Evolutionary conservation across 2,888 invertebrate species (phyloP), one percentile per base, ranked within the genome.

Genomic region (Rapana venosa): DNA sequence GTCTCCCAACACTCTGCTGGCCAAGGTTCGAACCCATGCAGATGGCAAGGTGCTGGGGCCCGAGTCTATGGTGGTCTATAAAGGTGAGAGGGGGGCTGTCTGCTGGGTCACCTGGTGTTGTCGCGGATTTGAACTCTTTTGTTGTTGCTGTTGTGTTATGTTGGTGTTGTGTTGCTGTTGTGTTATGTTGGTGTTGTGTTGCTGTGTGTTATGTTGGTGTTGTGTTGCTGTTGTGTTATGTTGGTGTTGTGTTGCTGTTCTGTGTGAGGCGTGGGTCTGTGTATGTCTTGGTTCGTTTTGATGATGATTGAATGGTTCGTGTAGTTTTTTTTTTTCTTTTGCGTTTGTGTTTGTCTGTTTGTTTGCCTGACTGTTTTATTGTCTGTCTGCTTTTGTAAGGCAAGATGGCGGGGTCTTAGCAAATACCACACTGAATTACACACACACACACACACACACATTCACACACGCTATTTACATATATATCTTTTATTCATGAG

Each of bases 31-130:
- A 58, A 47, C 32, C 2, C 58, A 36, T 11, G 83, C 88, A 0
- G n/a, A 61, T 26, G 32, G 66, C 56, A 81, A 58, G n/a, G 88
- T 83, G 8, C n/a, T 30, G 26, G 88, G 81, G 8, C 88, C 88
- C 1, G 88, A 81, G 47, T 88, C 88, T n/a, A 83, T 88, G 83
- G 81, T 83, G 15, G 36, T 88, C n/a, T 30, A 26, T 47, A 66
- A 66, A 47, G 61, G 88, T 88, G 35, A 74, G 47, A 47, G 47
- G 2, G 47, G 2, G 86, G 2, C 70, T n/a, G 26, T 70, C 66
- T n/a, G n/a, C n/a, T n/a, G 47, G 2, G 47, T 47, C 47, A 5
- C 8, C 4, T 8, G n/a, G 26, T 77, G 77, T 77, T 22, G 26
- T 77, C 26, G 26, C 26, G 26, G 26, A 47, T 47, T 47, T 47